Evolutionary conservation across 2,888 invertebrate genomes (phyloP), one percentile per base, ranked within the genome.

Genomic region (Volucella inanis): DNA sequence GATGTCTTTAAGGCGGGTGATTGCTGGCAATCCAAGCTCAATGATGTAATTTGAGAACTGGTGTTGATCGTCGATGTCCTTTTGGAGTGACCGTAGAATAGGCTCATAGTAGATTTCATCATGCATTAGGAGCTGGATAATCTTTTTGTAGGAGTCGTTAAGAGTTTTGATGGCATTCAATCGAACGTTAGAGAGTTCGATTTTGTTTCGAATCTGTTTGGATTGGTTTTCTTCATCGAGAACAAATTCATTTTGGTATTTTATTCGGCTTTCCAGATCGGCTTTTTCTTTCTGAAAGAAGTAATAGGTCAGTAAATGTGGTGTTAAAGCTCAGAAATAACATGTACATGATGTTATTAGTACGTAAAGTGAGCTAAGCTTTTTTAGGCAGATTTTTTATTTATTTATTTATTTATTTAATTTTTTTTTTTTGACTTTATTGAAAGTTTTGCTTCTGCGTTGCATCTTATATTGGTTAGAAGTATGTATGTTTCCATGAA

Each of bases 61-160:
- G 0, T 88, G 70, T 77, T 92, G 92, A 87, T 92, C 92, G n/a
- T 90, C 89, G 85, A 91, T 90, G 65, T 92, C 92, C 22, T 82
- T 81, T 50, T 88, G 88, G 0, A 92, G 89, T 3, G 92, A 91
- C 10, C 89, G 87, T 8, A 92, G 79, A 8, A 92, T 90, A 2
- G 92, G 91, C 54, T 91, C 91, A 79, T 91, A 92, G 75, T 91
- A 92, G 41, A 91, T 90, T 14, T 89, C 89, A 85, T 92, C 92
- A 52, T 91, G 89, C 4, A 85, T 62, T 4, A 92, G 83, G 2
- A 90, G 89, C 75, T 91, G 90, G 57, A 91, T 89, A 82, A 92
- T 90, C 76, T 89, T 90, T 31, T 89, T 88, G 78, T 92, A 92
- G 0, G 91, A 90, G 11, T 88, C 88, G 70, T 90, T 90, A 1